A percentile compares a stretch with the other conserved stretches of the same genome.
Evolutionary conservation across 1,140 invertebrate genomes (phyloP).

Genomic region (Heliconius hewitsoni): DNA sequence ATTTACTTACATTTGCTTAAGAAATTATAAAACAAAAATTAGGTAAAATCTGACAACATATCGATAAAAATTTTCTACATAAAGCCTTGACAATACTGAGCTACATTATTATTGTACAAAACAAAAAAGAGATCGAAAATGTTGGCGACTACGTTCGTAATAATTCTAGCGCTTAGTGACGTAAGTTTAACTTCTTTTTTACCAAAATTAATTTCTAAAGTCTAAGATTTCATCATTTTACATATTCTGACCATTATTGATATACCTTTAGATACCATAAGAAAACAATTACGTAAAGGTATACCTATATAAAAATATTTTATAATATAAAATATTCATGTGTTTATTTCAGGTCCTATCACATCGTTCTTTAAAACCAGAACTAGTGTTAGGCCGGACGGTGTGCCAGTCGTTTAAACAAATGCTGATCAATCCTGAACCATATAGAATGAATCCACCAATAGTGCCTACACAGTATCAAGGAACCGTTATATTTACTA

Average conservation of each 20-base stretch:
- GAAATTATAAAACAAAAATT: conserved; percentile 7
- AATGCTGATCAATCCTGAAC: background rate
- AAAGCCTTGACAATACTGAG: conserved; percentile 14
- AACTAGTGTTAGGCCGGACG: background rate
- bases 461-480: conserved; percentile 14
- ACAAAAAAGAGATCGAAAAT: conserved; percentile 21
- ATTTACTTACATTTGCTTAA: background rate
- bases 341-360: conserved; percentile 26
- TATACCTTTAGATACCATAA: too few species aligned
- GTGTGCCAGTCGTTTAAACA: conserved; percentile 14
- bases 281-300: too few species aligned
- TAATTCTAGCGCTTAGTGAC: conserved; percentile 6
- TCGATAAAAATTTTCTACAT: conserved; percentile 33
- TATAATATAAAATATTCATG: background rate
- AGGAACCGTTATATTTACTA: background rate
- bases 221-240: too few species aligned
- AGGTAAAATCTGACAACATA: conserved; percentile 26
- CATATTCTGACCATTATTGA: too few species aligned
- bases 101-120: conserved; percentile 20
- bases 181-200: conserved; percentile 15
- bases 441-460: conserved; percentile 4
- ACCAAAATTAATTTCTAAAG: too few species aligned
- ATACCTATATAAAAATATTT: too few species aligned
- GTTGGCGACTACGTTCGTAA: conserved; percentile 18
- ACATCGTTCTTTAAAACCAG: conserved; percentile 16